phyloP scores from a whole-genome alignment of 2,888 invertebrate genomes.

The Geophilus truncorum region DNA sequence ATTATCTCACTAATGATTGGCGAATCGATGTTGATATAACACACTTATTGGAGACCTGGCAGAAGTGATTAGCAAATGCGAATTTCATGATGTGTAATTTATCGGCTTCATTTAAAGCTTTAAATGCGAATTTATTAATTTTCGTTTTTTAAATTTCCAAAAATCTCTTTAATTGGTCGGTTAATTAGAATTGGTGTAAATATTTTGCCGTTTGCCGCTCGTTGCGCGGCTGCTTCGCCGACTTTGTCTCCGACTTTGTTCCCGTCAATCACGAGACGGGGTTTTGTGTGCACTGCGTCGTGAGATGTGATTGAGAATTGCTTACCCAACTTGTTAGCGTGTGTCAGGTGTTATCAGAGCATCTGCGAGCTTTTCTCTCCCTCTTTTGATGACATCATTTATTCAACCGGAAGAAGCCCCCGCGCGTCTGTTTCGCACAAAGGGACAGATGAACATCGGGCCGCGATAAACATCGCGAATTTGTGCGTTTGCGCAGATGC shows the following conservation, averaged over 20 bases:
- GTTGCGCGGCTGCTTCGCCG: too few relatives aligned
- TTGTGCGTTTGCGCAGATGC: conserved; percentile 2
- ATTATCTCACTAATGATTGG: too few relatives aligned
- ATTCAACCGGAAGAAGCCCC: conserved; percentile 15
- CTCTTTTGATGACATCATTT: conserved; percentile 20
- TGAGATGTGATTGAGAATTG: conserved; percentile 20
- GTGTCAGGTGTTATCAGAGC: conserved; percentile 16
- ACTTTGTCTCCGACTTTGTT: neutral
- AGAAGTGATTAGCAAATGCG: neutral
- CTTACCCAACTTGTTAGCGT: conserved; percentile 20
- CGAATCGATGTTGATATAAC: neutral
- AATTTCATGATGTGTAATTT: neutral
- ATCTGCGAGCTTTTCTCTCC: conserved; percentile 12
- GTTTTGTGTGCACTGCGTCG: neutral
- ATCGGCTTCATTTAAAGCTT: neutral
- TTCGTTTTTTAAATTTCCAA: neutral
- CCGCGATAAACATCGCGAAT: neutral
- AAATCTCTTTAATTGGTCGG: neutral
- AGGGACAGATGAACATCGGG: conserved; percentile 20
- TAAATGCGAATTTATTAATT: neutral
- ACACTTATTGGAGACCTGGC: neutral
- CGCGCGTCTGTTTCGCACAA: conserved; percentile 7
- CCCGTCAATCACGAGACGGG: neutral
- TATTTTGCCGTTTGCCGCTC: too few relatives aligned
- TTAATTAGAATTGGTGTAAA: neutral